Evolutionary conservation across 2,888 invertebrate species (phyloP).

Genomic region (Lordiphosa andalusiaca): DNA sequence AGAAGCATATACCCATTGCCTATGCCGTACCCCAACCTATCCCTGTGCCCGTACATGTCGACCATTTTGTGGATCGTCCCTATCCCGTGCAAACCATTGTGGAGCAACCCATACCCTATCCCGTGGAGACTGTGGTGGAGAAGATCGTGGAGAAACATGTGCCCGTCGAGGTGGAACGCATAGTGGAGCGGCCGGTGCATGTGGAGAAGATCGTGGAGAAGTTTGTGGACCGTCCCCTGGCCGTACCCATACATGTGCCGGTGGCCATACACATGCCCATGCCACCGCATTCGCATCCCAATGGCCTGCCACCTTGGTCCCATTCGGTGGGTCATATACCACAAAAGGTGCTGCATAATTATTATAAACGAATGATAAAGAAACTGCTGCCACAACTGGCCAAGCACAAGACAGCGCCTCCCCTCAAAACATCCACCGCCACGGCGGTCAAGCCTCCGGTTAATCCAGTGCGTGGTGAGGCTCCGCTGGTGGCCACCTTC

Average conservation of each 20-base stretch:
- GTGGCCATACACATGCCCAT: constrained; percentile 83
- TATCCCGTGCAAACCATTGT: constrained; percentile 78
- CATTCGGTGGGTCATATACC: constrained; percentile 62
- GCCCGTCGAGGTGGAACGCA: constrained; percentile 79
- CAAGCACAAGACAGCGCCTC: constrained; percentile 19
- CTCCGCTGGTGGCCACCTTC: constrained; percentile 53
- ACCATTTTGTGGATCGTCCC: constrained; percentile 82
- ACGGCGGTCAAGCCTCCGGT: constrained; percentile 35
- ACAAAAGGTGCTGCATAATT: constrained; percentile 70
- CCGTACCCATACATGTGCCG: constrained; percentile 80
- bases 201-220: constrained; percentile 77
- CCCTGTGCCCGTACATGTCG: constrained; percentile 80
- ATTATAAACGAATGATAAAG: constrained; percentile 74
- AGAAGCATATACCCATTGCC: constrained; percentile 81
- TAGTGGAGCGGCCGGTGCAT: constrained; percentile 84
- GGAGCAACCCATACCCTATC: constrained; percentile 81
- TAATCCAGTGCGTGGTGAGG: constrained; percentile 48
- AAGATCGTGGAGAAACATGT: constrained; percentile 82
- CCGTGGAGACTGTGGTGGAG: constrained; percentile 81
- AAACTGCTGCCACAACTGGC: constrained; percentile 68
- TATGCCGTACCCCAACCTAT: constrained; percentile 82
- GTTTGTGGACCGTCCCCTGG: constrained; percentile 78
- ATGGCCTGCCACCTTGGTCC: constrained; percentile 50
- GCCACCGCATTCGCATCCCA: constrained; percentile 62
- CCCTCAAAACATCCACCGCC: constrained; percentile 12